phyloP scores from a whole-genome alignment of 2,888 invertebrate species.

The Beris chalybata region DNA sequence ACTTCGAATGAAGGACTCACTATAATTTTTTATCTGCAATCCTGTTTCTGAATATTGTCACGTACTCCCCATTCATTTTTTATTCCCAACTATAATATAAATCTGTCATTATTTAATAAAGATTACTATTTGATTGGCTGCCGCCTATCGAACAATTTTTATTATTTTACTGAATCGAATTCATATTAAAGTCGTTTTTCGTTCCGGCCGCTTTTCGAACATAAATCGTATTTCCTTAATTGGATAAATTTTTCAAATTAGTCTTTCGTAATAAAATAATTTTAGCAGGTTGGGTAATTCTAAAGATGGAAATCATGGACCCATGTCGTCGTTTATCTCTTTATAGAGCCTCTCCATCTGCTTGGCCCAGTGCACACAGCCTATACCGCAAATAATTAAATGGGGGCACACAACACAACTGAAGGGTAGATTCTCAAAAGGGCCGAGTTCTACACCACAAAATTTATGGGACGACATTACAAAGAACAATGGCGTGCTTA shows the following conservation, averaged over 20 bases:
- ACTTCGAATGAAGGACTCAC: too few species aligned
- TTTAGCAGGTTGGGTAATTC: slow-evolving; percentile 16
- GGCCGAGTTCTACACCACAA: slow-evolving; percentile 17
- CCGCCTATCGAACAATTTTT: too few species aligned
- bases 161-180: neutral
- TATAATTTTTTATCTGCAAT: too few species aligned
- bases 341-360: slow-evolving; percentile 18
- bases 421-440: slow-evolving; percentile 11
- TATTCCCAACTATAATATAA: too few species aligned
- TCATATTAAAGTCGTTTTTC: neutral
- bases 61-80: too few species aligned
- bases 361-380: neutral
- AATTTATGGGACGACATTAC: slow-evolving; percentile 30
- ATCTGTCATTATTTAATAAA: too few species aligned
- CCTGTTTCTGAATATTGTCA: too few species aligned
- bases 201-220: neutral
- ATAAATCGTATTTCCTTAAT: slow-evolving; percentile 25
- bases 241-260: slow-evolving; percentile 32
- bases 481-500: slow-evolving; percentile 12
- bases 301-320: slow-evolving; percentile 32
- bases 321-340: slow-evolving; percentile 33
- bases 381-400: slow-evolving; percentile 32
- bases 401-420: slow-evolving; percentile 29
- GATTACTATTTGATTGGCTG: too few species aligned
- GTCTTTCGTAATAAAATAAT: slow-evolving; percentile 15